Conservation (phyloP, 2,797 vertebrate species). For the Tragopan temminckii region DNA sequence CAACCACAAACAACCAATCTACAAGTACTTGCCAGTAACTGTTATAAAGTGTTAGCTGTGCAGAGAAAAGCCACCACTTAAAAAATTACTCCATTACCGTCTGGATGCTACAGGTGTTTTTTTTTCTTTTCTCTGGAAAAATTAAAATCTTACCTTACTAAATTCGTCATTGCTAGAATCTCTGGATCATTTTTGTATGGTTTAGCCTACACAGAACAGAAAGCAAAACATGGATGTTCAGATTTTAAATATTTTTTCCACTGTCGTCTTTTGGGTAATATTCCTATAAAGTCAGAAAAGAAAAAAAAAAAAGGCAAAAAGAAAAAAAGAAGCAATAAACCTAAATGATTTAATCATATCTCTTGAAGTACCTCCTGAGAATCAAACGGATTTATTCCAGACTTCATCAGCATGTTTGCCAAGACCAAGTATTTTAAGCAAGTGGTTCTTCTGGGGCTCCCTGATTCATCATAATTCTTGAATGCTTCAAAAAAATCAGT, state of each 20-base stretch:
- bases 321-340: neutral
- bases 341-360: neutral
- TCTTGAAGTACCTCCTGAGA: constrained; percentile 92
- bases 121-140: constrained; percentile 9
- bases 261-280: neutral
- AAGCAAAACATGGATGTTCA: constrained; percentile 44
- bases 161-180: constrained; percentile 99
- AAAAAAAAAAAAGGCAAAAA: neutral
- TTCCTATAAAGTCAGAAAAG: neutral
- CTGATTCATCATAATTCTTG: constrained; percentile 99
- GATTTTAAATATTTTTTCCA: neutral
- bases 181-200: constrained; percentile 99
- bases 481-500: constrained; percentile 99
- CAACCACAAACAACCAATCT: neutral
- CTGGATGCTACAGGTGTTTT: neutral
- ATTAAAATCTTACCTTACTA: constrained; percentile 94
- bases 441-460: constrained; percentile 97
- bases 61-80: neutral
- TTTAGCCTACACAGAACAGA: constrained; percentile 89
- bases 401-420: constrained; percentile 99
- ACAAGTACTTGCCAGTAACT: neutral
- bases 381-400: constrained; percentile 99
- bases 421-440: constrained; percentile 99
- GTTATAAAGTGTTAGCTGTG: neutral
- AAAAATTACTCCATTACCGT: neutral